Percentiles rank a stretch among this genome's conserved stretches.
These are phyloP conservation scores for Chrysodeixis includens DNA, from an alignment of 2,888 invertebrate species.

Conservation along the genomic window DNA sequence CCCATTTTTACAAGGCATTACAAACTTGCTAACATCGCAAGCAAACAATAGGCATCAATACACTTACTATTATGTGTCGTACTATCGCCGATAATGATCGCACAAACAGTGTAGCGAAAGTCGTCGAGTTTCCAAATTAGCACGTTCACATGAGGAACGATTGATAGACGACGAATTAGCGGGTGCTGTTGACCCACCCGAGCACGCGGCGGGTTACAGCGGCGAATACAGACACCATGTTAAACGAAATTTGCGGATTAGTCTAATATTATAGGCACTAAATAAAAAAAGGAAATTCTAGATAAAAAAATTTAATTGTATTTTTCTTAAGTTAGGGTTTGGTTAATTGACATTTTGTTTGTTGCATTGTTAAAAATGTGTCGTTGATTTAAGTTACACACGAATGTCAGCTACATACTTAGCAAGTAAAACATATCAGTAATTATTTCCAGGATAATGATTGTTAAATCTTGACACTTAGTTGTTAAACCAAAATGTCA, in stretches of 20 bases:
- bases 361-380: no score
- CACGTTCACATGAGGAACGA: constrained; percentile 63
- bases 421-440: not conserved
- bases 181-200: constrained; percentile 71
- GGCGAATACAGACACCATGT: constrained; percentile 44
- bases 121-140: constrained; percentile 78
- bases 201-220: constrained; percentile 48
- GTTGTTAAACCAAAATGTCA: constrained; percentile 14
- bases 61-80: constrained; percentile 51
- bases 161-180: constrained; percentile 86
- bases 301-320: no score
- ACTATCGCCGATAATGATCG: constrained; percentile 65
- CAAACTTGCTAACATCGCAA: constrained; percentile 26
- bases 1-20: not conserved
- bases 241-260: not conserved
- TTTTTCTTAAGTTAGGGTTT: no score
- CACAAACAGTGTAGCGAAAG: constrained; percentile 73
- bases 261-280: not conserved
- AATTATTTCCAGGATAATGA: constrained; percentile 2
- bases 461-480: not conserved
- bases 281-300: no score
- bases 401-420: not conserved
- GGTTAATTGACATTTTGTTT: no score
- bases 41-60: constrained; percentile 52
- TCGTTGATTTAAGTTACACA: no score